A percentile compares a stretch with the other conserved stretches of the same genome.
Evolutionary conservation across 2,888 invertebrate genomes (phyloP).

Genomic region (Euspilapteryx auroguttella): DNA sequence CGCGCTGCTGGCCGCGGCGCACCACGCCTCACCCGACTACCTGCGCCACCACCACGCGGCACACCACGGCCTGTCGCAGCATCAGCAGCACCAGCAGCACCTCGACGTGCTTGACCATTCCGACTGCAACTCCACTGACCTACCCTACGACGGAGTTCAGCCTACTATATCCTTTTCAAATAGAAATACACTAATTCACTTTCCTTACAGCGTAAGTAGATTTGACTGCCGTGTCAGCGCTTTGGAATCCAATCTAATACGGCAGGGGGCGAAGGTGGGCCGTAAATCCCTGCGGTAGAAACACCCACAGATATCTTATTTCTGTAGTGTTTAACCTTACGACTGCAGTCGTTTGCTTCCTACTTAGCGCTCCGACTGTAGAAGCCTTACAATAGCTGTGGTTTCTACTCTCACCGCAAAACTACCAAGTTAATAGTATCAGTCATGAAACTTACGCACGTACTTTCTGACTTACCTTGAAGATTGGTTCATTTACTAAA

Average conservation of each 20-base stretch:
- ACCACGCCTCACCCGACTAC: conserved; percentile 83
- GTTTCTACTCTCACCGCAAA: conserved; percentile 40
- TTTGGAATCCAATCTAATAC: conserved; percentile 1
- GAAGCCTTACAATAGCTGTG: conserved; percentile 51
- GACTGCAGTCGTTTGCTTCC: conserved; percentile 45
- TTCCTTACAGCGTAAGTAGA: background rate
- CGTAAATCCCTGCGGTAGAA: no score
- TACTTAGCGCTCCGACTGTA: conserved; percentile 47
- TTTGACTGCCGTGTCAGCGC: background rate
- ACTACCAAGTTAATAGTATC: conserved; percentile 7
- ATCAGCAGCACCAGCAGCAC: conserved; percentile 77
- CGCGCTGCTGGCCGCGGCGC: conserved; percentile 80
- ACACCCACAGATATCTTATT: conserved; percentile 53
- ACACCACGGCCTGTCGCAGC: conserved; percentile 76
- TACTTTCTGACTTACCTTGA: no score
- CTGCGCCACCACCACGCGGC: conserved; percentile 71
- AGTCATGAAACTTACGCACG: conserved; percentile 3
- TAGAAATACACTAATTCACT: conserved; percentile 16
- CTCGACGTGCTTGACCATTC: conserved; percentile 87
- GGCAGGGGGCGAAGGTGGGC: conserved; percentile 10
- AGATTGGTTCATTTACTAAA: no score
- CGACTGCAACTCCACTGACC: conserved; percentile 90
- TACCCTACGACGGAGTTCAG: conserved; percentile 89
- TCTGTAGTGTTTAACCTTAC: conserved; percentile 60
- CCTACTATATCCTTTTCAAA: conserved; percentile 95